Evolutionary conservation across 2,797 vertebrate species (phyloP), one percentile per base, ranked within the genome.

Genomic region (Enteromius treurensis): DNA sequence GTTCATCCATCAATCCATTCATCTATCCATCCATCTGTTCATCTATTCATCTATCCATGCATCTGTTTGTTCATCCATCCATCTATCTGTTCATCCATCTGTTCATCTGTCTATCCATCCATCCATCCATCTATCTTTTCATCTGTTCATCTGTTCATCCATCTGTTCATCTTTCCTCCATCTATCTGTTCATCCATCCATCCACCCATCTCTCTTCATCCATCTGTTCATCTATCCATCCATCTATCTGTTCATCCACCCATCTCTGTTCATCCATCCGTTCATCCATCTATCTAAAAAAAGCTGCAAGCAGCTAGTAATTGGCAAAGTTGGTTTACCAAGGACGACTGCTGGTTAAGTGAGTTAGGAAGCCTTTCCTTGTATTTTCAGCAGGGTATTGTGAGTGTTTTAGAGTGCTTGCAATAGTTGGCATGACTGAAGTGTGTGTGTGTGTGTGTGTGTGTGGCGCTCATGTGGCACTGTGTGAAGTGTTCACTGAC

Each of bases 401-500:
- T 78, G 60, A 77, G 75, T 47, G 5, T 49, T 74, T 37, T 64
- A 32, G 23, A 32, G 26, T 53, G 67, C 77, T 55, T 53, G 42
- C 9, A 53, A 67, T 34, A 34, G 67, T 47, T 80, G 67, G 58
- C 29, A 45, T 68, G 77, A 34, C 58, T 42, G 29, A 32, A 60
- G 69, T 79, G 80, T 65, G 60, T 65, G 75, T 77, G 75, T 81
- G 75, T 77, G 75, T 81, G 80, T 65, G 69, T 79, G 80, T 65
- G 83, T 77, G 77, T 77, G 49, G 90, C 91, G 92, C 93, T 92
- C 90, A 29, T 62, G 26, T 64, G 60, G 60, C 60, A 94, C 82
- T 88, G 51, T 78, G 90, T 89, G 88, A 93, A 93, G 90, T 82
- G 87, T 40, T 90, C 91, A 89, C 37, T 93, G 93, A 94, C 93